A percentile compares a stretch with the other conserved stretches of the same genome.
phyloP scores from a whole-genome alignment of 2,888 invertebrate genomes.

The Hemistola chrysoprasaria region DNA sequence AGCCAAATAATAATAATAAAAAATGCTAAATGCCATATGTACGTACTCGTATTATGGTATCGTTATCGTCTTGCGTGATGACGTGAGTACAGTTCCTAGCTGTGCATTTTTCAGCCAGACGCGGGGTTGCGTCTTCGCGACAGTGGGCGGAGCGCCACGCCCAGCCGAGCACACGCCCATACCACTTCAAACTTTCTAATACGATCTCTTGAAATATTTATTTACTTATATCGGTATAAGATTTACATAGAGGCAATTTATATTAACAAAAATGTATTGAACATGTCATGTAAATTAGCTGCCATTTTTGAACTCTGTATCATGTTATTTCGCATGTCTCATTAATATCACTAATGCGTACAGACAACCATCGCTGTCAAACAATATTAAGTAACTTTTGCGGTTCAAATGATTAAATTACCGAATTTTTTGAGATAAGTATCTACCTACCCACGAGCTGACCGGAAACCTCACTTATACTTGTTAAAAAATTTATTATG shows the following conservation, averaged over 20 bases:
- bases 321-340: constrained; percentile 43
- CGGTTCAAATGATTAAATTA: constrained; percentile 11
- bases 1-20: no score
- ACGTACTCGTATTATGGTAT: no score
- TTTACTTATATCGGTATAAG: no score
- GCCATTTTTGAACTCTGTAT: constrained; percentile 36
- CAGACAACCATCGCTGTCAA: constrained; percentile 31
- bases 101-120: constrained; percentile 54
- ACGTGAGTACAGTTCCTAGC: no score
- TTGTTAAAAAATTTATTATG: no score
- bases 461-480: no score
- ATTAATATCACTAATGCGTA: constrained; percentile 46
- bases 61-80: no score
- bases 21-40: no score
- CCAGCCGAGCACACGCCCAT: constrained; percentile 65
- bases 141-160: constrained; percentile 67
- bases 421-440: neutral
- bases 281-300: constrained; percentile 31
- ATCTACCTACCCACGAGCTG: no score
- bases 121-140: constrained; percentile 61
- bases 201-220: no score
- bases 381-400: constrained; percentile 24
- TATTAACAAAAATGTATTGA: constrained; percentile 6
- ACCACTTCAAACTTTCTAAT: constrained; percentile 50
- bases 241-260: neutral